Evolutionary conservation across 2,797 vertebrate genomes (phyloP), one percentile per base, ranked within the genome.

Genomic region (Coccyzus lansbergi): DNA sequence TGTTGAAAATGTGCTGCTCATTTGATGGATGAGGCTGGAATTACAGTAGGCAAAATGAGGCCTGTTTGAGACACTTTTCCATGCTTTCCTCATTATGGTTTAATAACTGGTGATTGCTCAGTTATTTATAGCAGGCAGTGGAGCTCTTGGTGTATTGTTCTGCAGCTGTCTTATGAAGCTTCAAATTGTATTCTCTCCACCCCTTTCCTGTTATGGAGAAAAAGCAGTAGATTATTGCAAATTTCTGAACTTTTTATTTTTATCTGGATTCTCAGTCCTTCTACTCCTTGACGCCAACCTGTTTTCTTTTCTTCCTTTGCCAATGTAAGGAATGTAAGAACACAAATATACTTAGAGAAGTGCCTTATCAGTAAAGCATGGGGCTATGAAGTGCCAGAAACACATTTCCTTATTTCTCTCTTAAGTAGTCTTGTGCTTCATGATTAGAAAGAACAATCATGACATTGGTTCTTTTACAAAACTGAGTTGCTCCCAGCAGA

Each of bases 1-100:
- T 81, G 90, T 83, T 87, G 90, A 95, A 94, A 95, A 83, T 28
- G 7, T 91, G 70, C 79, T 95, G 95, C 72, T 88, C 42, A 56
- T 97, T 88, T 96, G 96, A 95, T 83, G 68, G 68, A 91, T 94
- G 92, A 87, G 46, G 51, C 86, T 95, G 88, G 64, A 96, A 94
- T 87, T 93, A 93, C 92, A 91, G 91, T 93, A 97, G 96, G 96
- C 91, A 95, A 97, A 97, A 95, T 92, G 48, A 91, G 46, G 81
- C 71, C 18, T 53, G 53, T 89, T 86, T 87, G 79, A 88, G 72
- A 84, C 53, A 70, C 49, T 92, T 93, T 69, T 92, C 82, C 90
- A 91, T 89, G 84, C 76, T 65, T 95, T 95, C 26, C 33, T 96
- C 84, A 87, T 95, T 95, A 92, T 59, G 86, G 68, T 83, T 96